phyloP scores from a whole-genome alignment of 2,888 invertebrate genomes.

The Plebejus anna region DNA sequence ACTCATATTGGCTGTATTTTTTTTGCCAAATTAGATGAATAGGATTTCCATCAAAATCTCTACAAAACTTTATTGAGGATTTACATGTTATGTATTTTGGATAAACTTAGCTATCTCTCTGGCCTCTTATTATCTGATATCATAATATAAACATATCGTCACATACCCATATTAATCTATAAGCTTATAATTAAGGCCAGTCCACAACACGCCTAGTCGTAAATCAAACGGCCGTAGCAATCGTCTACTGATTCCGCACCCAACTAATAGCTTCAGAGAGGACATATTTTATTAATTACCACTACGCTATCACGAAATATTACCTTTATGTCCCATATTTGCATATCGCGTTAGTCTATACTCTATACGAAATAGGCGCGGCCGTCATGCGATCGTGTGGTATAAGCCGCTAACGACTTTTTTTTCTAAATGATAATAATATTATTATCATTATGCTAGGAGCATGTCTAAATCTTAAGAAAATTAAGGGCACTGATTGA shows the following conservation, averaged over 20 bases:
- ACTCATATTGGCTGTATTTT: no score
- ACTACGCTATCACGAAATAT: conserved; percentile 73
- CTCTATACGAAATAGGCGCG: conserved; percentile 65
- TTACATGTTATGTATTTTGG: no score
- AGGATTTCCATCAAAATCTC: no score
- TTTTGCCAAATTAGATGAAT: no score
- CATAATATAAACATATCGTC: not conserved
- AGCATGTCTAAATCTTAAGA: no score
- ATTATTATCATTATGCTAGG: no score
- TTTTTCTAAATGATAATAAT: not conserved
- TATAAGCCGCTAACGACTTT: conserved; percentile 35
- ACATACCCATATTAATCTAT: not conserved
- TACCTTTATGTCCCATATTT: conserved; percentile 76
- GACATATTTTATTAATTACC: conserved; percentile 78
- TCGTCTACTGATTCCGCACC: conserved; percentile 52
- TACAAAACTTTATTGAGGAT: no score
- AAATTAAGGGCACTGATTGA: no score
- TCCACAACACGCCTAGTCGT: conserved; percentile 41
- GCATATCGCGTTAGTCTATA: conserved; percentile 73
- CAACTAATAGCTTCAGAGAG: conserved; percentile 57
- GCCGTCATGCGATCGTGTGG: conserved; percentile 56
- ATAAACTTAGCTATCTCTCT: no score
- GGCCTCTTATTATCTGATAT: not conserved
- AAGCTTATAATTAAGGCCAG: conserved; percentile 52
- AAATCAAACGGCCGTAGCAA: conserved; percentile 42